Evolutionary conservation across 1,140 invertebrate species (phyloP).

Genomic region (Dolichoris vasculosae): DNA sequence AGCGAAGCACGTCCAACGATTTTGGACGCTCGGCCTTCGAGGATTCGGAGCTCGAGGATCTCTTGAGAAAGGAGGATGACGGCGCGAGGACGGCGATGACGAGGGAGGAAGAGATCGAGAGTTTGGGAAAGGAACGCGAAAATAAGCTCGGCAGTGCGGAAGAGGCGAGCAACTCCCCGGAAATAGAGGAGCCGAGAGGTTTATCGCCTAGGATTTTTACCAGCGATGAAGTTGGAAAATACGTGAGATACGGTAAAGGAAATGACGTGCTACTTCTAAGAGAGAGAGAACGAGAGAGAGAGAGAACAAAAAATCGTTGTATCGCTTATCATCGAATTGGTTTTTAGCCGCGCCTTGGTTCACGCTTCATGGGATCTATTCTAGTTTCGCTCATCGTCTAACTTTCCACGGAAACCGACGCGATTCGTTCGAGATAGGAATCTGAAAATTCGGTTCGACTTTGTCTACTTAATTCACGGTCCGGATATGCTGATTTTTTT

Average conservation of each 20-base stretch:
- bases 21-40: not conserved
- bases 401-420: not conserved
- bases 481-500: not conserved
- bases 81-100: not conserved
- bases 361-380: slow-evolving; percentile 6
- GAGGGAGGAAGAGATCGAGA: not conserved
- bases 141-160: slow-evolving; percentile 39
- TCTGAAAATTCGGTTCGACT: not conserved
- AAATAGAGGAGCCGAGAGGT: not conserved
- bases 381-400: not conserved
- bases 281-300: not conserved
- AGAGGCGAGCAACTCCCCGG: not conserved
- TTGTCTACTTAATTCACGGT: not conserved
- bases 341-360: slow-evolving; percentile 17
- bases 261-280: slow-evolving; percentile 16
- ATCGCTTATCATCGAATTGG: slow-evolving; percentile 24
- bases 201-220: slow-evolving; percentile 36
- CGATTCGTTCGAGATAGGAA: not conserved
- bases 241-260: slow-evolving; percentile 71
- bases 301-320: not conserved
- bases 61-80: not conserved
- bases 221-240: slow-evolving; percentile 58
- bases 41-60: slow-evolving; percentile 10
- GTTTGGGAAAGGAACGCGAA: not conserved
- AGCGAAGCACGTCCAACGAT: not conserved